Conservation (phyloP, 1,140 invertebrate species). For the Drosophila repletoides region DNA sequence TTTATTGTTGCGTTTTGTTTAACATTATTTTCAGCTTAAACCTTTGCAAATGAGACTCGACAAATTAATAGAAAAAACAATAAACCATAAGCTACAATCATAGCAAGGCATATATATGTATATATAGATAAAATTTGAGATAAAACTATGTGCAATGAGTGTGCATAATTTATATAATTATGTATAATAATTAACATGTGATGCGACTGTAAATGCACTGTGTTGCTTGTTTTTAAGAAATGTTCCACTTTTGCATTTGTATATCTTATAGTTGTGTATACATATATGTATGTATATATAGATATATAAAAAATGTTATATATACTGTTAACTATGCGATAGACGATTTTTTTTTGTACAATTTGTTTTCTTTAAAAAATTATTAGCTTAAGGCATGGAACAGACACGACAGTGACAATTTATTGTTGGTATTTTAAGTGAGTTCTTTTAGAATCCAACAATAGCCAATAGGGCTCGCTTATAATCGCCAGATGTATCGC, state of each 20-base stretch:
- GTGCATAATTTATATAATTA: slow-evolving; percentile 56
- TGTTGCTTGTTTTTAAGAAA: slow-evolving; percentile 39
- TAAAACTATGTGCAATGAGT: slow-evolving; percentile 61
- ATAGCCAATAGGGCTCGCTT: slow-evolving; percentile 92
- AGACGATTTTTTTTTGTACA: slow-evolving; percentile 60
- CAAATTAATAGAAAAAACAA: slow-evolving; percentile 29
- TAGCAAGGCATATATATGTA: slow-evolving; percentile 28
- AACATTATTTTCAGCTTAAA: slow-evolving; percentile 37
- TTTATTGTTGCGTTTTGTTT: slow-evolving; percentile 56
- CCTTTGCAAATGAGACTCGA: slow-evolving; percentile 58
- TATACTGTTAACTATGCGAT: slow-evolving; percentile 47
- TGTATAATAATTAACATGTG: slow-evolving; percentile 64
- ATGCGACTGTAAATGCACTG: slow-evolving; percentile 63
- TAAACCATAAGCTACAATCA: slow-evolving; percentile 46
- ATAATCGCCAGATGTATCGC: slow-evolving; percentile 96
- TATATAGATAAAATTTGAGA: slow-evolving; percentile 31
- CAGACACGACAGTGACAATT: slow-evolving; percentile 56
- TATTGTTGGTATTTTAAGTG: slow-evolving; percentile 33
- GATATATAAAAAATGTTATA: slow-evolving; percentile 35
- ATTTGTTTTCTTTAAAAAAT: slow-evolving; percentile 28
- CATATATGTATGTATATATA: slow-evolving; percentile 13
- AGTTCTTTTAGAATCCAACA: slow-evolving; percentile 86
- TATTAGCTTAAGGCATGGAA: slow-evolving; percentile 69
- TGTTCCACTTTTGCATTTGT: slow-evolving; percentile 41
- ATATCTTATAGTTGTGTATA: slow-evolving; percentile 26